These are phyloP conservation scores for Anguilla megastoma DNA, from an alignment of 2,797 vertebrate genomes.

Conservation along the genomic window DNA sequence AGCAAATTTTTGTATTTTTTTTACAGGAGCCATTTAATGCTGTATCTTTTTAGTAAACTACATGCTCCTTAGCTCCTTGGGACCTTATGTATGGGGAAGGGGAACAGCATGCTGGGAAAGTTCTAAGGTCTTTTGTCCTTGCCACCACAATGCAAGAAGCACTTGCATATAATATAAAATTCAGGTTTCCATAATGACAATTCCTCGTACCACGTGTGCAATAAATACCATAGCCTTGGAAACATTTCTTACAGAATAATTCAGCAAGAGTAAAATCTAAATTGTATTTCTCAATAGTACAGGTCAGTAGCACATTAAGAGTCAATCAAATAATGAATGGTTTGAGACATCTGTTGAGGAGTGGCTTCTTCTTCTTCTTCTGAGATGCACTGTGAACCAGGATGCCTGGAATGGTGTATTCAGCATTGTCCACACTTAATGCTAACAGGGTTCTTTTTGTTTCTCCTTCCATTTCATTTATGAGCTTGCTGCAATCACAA, in stretches of 20 bases:
- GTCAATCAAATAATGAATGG: not conserved
- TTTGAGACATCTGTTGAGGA: conserved; percentile 27
- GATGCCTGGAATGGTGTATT: not conserved
- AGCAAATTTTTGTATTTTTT: not conserved
- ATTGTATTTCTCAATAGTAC: not conserved
- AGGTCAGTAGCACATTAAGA: not conserved
- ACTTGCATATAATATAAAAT: conserved; percentile 34
- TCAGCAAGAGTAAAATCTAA: not conserved
- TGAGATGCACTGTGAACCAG: not conserved
- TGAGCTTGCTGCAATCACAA: conserved; percentile 37
- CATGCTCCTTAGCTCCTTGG: not conserved
- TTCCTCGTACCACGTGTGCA: conserved; percentile 36
- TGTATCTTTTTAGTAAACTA: not conserved
- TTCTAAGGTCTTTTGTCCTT: conserved; percentile 30
- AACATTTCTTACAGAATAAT: conserved; percentile 12
- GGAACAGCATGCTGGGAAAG: conserved; percentile 46
- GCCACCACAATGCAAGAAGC: conserved; percentile 9
- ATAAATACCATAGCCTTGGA: conserved; percentile 29
- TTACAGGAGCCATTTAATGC: not conserved
- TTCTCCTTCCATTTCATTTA: conserved; percentile 41
- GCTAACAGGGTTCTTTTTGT: conserved; percentile 15
- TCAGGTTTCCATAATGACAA: conserved; percentile 55
- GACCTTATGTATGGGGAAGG: not conserved
- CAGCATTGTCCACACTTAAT: not conserved
- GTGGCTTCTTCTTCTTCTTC: conserved; percentile 35